Evolutionary conservation across 2,113 vertebrate genomes (phyloP).

Genomic region (Lepus timidus): DNA sequence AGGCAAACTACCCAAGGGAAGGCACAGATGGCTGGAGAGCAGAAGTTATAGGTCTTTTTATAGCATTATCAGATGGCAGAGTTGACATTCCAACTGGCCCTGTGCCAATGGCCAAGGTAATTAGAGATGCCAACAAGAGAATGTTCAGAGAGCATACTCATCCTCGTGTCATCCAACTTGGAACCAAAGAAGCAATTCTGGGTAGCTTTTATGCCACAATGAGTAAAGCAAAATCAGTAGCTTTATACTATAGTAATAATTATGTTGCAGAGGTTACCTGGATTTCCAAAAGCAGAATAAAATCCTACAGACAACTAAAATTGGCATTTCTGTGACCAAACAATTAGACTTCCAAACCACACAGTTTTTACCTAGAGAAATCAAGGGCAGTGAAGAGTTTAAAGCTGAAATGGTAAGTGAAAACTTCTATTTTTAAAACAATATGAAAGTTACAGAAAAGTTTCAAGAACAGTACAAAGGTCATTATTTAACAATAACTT

Average conservation of each 20-base stretch:
- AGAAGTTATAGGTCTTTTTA: slow-evolving; percentile 79
- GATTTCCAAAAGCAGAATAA: slow-evolving; percentile 62
- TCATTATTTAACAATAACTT: slow-evolving; percentile 37
- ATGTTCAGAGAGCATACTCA: slow-evolving; percentile 67
- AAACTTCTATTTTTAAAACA: neutral
- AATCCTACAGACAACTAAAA: slow-evolving; percentile 22
- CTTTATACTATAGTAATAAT: slow-evolving; percentile 56
- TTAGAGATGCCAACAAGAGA: slow-evolving; percentile 67
- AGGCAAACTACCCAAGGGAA: slow-evolving; percentile 80
- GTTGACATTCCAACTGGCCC: slow-evolving; percentile 78
- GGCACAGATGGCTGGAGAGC: slow-evolving; percentile 81
- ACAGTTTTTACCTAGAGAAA: neutral
- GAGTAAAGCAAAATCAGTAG: slow-evolving; percentile 41
- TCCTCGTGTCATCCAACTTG: slow-evolving; percentile 57
- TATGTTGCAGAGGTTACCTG: slow-evolving; percentile 61
- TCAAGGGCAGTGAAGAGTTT: neutral
- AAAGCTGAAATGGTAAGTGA: neutral
- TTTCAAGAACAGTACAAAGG: slow-evolving; percentile 13
- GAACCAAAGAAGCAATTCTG: slow-evolving; percentile 64
- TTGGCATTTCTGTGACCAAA: slow-evolving; percentile 44
- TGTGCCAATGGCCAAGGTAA: slow-evolving; percentile 76
- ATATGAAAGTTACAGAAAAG: slow-evolving; percentile 33
- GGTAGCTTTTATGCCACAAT: slow-evolving; percentile 55
- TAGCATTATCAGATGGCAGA: slow-evolving; percentile 78
- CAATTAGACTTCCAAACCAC: slow-evolving; percentile 36